Evolutionary conservation across 2,113 vertebrate genomes (phyloP).

Genomic region (Myanophis thanlyinensis): DNA sequence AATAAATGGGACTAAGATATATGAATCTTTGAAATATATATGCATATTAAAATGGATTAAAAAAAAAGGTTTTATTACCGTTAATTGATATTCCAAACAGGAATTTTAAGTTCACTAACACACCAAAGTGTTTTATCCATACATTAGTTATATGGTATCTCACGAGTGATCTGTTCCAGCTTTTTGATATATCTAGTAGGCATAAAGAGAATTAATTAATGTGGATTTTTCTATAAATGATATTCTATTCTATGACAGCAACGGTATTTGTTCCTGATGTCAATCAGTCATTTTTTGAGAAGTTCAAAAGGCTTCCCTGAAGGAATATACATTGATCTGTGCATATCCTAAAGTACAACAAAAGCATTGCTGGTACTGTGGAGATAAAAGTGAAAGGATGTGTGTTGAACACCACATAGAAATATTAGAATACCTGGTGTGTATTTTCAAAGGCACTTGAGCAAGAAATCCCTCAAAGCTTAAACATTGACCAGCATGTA

Average conservation of each 20-base stretch:
- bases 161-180: conserved; percentile 42
- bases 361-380: conserved; percentile 60
- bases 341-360: conserved; percentile 66
- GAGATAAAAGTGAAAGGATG: conserved; percentile 56
- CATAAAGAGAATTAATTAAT: conserved; percentile 65
- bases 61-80: conserved; percentile 32
- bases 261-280: conserved; percentile 64
- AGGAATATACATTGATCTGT: conserved; percentile 70
- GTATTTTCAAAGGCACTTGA: conserved; percentile 52
- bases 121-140: conserved; percentile 36
- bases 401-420: conserved; percentile 34
- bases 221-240: conserved; percentile 57
- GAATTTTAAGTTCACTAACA: conserved; percentile 31
- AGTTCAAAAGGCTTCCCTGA: conserved; percentile 68
- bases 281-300: conserved; percentile 64
- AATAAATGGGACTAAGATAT: background rate
- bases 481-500: conserved; percentile 49
- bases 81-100: conserved; percentile 24
- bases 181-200: conserved; percentile 57
- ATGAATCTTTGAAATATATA: conserved; percentile 34
- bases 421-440: conserved; percentile 49
- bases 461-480: conserved; percentile 40
- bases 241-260: conserved; percentile 47
- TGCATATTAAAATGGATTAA: conserved; percentile 28
- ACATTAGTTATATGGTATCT: conserved; percentile 26